Conservation (phyloP, 2,113 vertebrate species). For the Stigmatopora argus region DNA sequence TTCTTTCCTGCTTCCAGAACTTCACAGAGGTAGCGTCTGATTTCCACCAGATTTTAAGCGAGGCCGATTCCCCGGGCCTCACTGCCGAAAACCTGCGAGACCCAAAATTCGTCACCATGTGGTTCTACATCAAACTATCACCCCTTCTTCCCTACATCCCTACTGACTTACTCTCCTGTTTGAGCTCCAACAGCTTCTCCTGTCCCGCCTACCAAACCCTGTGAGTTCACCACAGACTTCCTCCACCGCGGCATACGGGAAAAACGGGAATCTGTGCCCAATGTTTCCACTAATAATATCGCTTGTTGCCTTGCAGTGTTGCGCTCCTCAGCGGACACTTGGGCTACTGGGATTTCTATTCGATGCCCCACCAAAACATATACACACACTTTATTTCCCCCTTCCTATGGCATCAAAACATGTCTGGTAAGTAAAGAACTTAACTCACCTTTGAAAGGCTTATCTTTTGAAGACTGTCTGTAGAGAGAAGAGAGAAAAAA, state of each 20-base stretch:
- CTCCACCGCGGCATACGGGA: background rate
- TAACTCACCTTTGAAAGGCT: no score
- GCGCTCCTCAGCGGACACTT: constrained; percentile 43
- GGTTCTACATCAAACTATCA: constrained; percentile 67
- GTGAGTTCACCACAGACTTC: constrained; percentile 42
- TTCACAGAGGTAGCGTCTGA: constrained; percentile 44
- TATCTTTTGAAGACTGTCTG: no score
- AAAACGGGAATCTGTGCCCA: background rate
- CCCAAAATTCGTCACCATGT: constrained; percentile 57
- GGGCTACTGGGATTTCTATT: constrained; percentile 18
- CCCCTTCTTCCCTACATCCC: constrained; percentile 52
- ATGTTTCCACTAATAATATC: constrained; percentile 4
- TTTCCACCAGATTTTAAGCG: constrained; percentile 46
- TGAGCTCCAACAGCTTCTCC: constrained; percentile 71
- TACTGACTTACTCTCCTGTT: constrained; percentile 58
- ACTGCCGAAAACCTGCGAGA: constrained; percentile 53
- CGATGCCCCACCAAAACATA: constrained; percentile 26
- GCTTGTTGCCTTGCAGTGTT: constrained; percentile 46
- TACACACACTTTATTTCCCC: constrained; percentile 55
- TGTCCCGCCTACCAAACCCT: constrained; percentile 66
- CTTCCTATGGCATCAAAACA: constrained; percentile 52
- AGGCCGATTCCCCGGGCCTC: constrained; percentile 26
- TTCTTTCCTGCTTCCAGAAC: constrained; percentile 45
- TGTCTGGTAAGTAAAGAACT: constrained; percentile 39
- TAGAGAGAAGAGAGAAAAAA: no score